A percentile compares a stretch with the other conserved stretches of the same genome.
Conservation (phyloP, 2,888 invertebrate genomes). For the Acholoe squamosa region DNA sequence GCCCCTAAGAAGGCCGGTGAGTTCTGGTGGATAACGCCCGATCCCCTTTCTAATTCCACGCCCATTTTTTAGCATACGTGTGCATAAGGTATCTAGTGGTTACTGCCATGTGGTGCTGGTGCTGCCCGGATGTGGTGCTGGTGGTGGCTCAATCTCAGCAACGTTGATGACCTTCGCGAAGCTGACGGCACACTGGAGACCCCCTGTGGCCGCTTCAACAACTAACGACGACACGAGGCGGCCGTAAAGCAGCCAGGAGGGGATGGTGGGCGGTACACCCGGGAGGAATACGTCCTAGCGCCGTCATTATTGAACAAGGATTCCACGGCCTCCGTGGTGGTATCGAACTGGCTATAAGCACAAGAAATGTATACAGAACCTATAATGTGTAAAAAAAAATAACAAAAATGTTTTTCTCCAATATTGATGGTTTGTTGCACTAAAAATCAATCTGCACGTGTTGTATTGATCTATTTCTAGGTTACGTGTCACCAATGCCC, state of each 20-base stretch:
- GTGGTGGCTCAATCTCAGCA: conserved; percentile 9
- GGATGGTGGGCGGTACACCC: not conserved
- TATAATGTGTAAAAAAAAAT: not conserved
- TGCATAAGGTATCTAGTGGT: conserved; percentile 53
- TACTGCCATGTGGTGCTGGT: not conserved
- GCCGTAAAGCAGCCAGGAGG: not conserved
- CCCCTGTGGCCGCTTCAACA: not conserved
- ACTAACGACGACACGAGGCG: not conserved
- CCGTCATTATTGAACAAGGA: too few relatives aligned
- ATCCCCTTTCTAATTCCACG: conserved; percentile 41
- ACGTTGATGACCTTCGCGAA: not conserved
- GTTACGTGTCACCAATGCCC: too few relatives aligned
- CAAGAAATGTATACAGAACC: not conserved
- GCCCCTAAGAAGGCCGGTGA: not conserved
- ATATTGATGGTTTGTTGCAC: too few relatives aligned
- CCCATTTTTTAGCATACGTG: conserved; percentile 39
- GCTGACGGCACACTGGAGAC: not conserved
- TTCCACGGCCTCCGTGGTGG: not conserved
- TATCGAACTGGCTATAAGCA: not conserved
- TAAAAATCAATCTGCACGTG: too few relatives aligned
- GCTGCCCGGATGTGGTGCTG: not conserved
- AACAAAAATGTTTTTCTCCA: too few relatives aligned
- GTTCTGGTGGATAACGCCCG: conserved; percentile 47
- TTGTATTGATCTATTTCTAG: too few relatives aligned
- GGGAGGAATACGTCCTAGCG: not conserved